These are phyloP conservation scores for Porites rus DNA, from an alignment of 92 coral and sea anemone species.

Conservation along the genomic window DNA sequence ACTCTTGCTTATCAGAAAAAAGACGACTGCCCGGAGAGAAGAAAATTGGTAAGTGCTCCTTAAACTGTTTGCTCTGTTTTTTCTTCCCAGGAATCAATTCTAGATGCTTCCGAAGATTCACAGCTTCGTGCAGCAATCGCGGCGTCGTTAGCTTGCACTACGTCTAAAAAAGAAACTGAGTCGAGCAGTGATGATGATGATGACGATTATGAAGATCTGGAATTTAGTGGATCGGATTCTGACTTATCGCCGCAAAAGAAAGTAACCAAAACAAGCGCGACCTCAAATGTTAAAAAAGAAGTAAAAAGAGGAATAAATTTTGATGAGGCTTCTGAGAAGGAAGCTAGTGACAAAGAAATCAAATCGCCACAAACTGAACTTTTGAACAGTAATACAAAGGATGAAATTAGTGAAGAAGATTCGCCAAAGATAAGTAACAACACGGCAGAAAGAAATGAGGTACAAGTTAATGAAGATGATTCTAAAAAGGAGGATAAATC, in stretches of 20 bases:
- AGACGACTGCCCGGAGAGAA: no score
- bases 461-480: constrained; percentile 14
- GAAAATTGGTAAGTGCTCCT: no score
- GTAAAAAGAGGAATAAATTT: constrained; percentile 33
- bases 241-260: constrained; percentile 77
- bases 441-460: constrained; percentile 1
- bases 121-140: constrained; percentile 99
- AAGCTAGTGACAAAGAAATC: neutral
- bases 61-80: neutral
- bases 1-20: no score
- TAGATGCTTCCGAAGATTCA: constrained; percentile 98
- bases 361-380: neutral
- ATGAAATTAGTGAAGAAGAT: neutral
- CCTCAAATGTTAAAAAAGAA: constrained; percentile 7
- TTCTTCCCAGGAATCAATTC: constrained; percentile 79
- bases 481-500: constrained; percentile 5
- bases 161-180: constrained; percentile 59
- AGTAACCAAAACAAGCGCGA: neutral
- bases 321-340: constrained; percentile 1
- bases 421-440: neutral
- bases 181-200: constrained; percentile 65
- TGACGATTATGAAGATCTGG: constrained; percentile 80
- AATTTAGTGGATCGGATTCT: constrained; percentile 87
- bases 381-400: neutral
- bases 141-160: constrained; percentile 86